A percentile compares a stretch with the other conserved stretches of the same genome.
phyloP scores from a whole-genome alignment of 2,888 invertebrate species.

The Melanophora roralis region DNA sequence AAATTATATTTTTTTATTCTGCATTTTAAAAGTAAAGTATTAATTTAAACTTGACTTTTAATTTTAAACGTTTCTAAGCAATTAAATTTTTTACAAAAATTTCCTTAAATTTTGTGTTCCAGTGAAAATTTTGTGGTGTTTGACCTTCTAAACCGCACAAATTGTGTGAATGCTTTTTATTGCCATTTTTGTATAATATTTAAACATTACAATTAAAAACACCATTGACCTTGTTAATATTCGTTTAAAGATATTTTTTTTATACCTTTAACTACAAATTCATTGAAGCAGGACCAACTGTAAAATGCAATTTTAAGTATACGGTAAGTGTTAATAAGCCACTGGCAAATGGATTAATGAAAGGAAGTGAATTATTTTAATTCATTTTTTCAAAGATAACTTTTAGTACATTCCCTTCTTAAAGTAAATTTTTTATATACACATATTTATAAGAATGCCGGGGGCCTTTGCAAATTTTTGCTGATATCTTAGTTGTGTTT shows the following conservation, averaged over 20 bases:
- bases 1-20: too few species aligned
- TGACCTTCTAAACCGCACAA: slow-evolving; percentile 42
- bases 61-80: not conserved
- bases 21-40: too few species aligned
- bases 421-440: too few species aligned
- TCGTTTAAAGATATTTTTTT: slow-evolving; percentile 37
- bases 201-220: slow-evolving; percentile 38
- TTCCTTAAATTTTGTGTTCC: slow-evolving; percentile 48
- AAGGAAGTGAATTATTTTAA: too few species aligned
- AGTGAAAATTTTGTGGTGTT: slow-evolving; percentile 50
- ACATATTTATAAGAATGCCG: too few species aligned
- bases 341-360: too few species aligned
- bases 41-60: not conserved
- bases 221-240: slow-evolving; percentile 54
- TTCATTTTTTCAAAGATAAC: too few species aligned
- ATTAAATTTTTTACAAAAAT: slow-evolving; percentile 22
- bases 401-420: too few species aligned
- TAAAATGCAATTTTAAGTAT: slow-evolving; percentile 2
- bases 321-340: too few species aligned
- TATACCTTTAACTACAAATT: slow-evolving; percentile 46
- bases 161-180: slow-evolving; percentile 8
- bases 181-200: not conserved
- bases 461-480: too few species aligned
- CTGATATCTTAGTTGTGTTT: too few species aligned
- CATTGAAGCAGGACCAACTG: slow-evolving; percentile 56